These are phyloP conservation scores for Amiota mariae DNA, from an alignment of 2,888 invertebrate genomes.

Conservation along the genomic window DNA sequence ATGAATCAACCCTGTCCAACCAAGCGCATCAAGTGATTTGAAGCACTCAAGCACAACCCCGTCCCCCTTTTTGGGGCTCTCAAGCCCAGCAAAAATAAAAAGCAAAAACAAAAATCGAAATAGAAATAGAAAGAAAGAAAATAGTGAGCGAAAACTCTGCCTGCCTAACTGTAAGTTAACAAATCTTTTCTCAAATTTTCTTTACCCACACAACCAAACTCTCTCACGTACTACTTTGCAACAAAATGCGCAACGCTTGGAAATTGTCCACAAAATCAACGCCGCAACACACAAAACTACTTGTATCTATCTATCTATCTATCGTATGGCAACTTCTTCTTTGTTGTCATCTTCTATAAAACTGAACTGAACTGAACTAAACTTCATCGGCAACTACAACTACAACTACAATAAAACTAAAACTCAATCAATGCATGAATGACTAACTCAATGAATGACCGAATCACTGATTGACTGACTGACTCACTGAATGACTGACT, in stretches of 20 bases:
- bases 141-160: not conserved
- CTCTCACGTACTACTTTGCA: not conserved
- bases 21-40: slow-evolving; percentile 17
- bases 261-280: slow-evolving; percentile 17
- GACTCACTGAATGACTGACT: not conserved
- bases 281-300: not conserved
- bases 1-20: not conserved
- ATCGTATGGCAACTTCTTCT: not conserved
- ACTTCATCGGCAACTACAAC: slow-evolving; percentile 1
- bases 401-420: slow-evolving; percentile 9
- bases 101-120: not conserved
- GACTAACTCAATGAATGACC: slow-evolving; percentile 9
- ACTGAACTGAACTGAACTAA: not conserved
- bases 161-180: slow-evolving; percentile 1
- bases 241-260: slow-evolving; percentile 13
- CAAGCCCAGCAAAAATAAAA: not conserved
- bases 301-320: not conserved
- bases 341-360: not conserved
- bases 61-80: not conserved
- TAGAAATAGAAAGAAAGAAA: not conserved
- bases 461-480: not conserved
- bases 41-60: slow-evolving; percentile 8
- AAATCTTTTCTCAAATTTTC: slow-evolving; percentile 15
- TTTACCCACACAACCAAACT: not conserved
- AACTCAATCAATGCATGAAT: slow-evolving; percentile 5